Conservation (phyloP, 2,797 vertebrate species). For the Jordanella pulchra region DNA sequence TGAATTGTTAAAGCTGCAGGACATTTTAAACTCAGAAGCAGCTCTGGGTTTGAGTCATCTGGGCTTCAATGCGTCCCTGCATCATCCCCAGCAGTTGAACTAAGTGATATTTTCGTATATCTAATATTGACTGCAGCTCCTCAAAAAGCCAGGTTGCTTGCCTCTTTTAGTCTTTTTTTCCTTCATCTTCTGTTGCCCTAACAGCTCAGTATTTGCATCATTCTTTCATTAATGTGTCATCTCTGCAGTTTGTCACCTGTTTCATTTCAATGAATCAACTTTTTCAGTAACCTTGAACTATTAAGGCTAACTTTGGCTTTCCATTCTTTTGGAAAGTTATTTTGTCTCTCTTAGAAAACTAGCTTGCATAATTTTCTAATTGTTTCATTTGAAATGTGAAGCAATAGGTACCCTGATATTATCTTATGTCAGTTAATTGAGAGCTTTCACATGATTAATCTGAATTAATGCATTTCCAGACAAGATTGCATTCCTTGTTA, state of each 20-base stretch:
- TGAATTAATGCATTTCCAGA: background rate
- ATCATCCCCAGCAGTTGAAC: slow-evolving; percentile 3
- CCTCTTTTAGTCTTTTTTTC: background rate
- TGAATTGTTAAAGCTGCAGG: slow-evolving; percentile 11
- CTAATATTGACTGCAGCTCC: background rate
- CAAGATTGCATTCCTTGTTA: background rate
- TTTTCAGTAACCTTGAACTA: background rate
- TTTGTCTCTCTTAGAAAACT: background rate
- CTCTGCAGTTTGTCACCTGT: background rate
- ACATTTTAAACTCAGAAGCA: background rate
- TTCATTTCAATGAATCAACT: background rate
- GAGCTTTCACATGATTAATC: background rate
- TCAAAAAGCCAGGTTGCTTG: background rate
- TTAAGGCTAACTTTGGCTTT: background rate
- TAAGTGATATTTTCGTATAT: background rate
- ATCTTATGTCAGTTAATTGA: background rate
- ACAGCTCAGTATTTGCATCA: background rate
- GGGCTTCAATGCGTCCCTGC: slow-evolving; percentile 1
- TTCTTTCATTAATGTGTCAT: background rate
- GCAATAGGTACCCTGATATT: background rate
- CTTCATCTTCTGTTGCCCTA: background rate
- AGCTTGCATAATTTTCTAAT: background rate
- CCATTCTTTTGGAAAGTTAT: background rate
- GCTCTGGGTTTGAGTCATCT: slow-evolving; percentile 28
- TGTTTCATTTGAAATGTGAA: background rate